Percentiles rank a stretch among this genome's conserved stretches.
Conservation (phyloP, 2,113 vertebrate species). For the Chroicocephalus ridibundus region DNA sequence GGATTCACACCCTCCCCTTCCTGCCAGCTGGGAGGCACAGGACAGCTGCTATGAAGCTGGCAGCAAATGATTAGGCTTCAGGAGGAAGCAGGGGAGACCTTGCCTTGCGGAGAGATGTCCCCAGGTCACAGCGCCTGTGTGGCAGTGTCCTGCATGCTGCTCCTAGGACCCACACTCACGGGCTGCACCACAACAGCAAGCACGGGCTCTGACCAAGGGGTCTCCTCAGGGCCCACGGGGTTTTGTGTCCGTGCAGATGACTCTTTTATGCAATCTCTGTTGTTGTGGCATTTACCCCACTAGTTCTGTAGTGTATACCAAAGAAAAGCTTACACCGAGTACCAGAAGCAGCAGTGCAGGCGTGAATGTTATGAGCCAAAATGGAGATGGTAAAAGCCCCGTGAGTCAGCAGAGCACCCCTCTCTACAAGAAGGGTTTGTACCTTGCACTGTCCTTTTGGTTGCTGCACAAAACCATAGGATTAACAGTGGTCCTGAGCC, state of each 20-base stretch:
- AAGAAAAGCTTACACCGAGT: not conserved
- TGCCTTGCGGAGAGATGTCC: not conserved
- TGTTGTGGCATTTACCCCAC: not conserved
- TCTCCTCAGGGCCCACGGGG: not conserved
- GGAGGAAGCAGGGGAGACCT: not conserved
- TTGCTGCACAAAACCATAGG: not conserved
- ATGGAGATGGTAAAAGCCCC: not conserved
- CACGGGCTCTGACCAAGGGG: rapidly evolving
- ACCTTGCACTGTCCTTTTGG: not conserved
- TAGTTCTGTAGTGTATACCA: no score
- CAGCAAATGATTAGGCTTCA: not conserved
- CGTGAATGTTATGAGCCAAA: not conserved
- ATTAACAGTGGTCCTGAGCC: not conserved
- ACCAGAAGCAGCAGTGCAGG: not conserved
- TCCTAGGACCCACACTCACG: rapidly evolving
- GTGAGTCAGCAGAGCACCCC: not conserved
- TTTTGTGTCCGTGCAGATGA: not conserved
- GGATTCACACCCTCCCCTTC: not conserved
- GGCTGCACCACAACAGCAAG: not conserved
- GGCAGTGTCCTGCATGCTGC: rapidly evolving
- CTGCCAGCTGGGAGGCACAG: not conserved
- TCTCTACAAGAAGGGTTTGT: not conserved
- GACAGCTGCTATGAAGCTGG: not conserved
- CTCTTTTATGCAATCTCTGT: not conserved
- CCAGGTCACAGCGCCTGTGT: rapidly evolving